These are phyloP conservation scores for Amblyopsis hoosieri DNA, from an alignment of 2,797 vertebrate genomes.

Conservation along the genomic window DNA sequence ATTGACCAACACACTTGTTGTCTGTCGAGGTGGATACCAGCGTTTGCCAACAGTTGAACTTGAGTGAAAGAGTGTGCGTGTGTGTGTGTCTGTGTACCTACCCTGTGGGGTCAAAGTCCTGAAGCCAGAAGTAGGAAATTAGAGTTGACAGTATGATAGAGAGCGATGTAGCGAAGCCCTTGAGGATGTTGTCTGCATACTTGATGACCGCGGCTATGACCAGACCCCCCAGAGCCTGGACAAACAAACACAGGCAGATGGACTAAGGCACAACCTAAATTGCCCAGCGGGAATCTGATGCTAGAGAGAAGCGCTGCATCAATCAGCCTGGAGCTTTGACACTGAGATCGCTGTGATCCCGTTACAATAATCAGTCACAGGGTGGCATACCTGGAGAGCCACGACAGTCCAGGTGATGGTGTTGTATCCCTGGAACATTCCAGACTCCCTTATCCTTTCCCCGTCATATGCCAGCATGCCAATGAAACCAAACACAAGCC, in stretches of 20 bases:
- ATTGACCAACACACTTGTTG: too few relatives aligned
- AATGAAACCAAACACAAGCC: constrained; percentile 91
- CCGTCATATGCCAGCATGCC: constrained; percentile 94
- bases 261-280: constrained; percentile 49
- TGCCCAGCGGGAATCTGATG: constrained; percentile 19
- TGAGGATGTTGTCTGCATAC: constrained; percentile 98
- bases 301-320: constrained; percentile 11
- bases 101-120: constrained; percentile 96
- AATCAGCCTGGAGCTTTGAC: constrained; percentile 5
- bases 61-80: neutral
- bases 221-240: constrained; percentile 94
- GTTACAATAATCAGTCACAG: neutral
- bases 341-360: neutral
- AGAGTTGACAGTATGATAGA: constrained; percentile 97
- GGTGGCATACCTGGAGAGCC: constrained; percentile 85
- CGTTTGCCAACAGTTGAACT: neutral
- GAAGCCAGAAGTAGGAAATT: constrained; percentile 97
- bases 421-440: constrained; percentile 98
- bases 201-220: constrained; percentile 99
- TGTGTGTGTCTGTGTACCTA: constrained; percentile 54
- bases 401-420: constrained; percentile 93
- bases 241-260: constrained; percentile 68
- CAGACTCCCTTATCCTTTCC: constrained; percentile 86
- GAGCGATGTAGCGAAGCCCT: constrained; percentile 97
- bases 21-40: neutral